phyloP scores from a whole-genome alignment of 2,113 vertebrate species.

The Bambusicola thoracicus region DNA sequence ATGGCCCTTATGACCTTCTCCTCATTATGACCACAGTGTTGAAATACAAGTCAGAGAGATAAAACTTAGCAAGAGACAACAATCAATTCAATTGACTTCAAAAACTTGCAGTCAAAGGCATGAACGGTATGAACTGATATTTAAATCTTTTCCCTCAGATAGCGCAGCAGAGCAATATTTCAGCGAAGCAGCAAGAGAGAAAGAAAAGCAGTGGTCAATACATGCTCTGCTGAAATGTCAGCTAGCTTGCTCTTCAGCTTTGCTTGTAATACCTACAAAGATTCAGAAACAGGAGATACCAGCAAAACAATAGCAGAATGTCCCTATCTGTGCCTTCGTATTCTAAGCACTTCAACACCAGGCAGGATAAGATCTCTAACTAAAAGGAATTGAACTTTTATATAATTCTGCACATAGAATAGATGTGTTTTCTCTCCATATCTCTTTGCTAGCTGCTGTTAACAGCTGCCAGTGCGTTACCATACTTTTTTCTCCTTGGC shows the following conservation, averaged over 20 bases:
- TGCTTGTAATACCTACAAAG: neutral
- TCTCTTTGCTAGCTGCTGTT: constrained; percentile 43
- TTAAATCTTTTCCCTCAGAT: constrained; percentile 34
- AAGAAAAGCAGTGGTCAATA: constrained; percentile 13
- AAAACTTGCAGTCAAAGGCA: neutral
- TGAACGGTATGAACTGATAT: neutral
- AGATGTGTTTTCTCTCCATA: constrained; percentile 8
- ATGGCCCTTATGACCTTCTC: constrained; percentile 35
- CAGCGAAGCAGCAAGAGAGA: neutral
- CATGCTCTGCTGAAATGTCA: neutral
- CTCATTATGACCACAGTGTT: constrained; percentile 21
- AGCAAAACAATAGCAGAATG: neutral
- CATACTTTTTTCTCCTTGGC: constrained; percentile 59
- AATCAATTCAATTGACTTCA: constrained; percentile 27
- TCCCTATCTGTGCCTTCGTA: neutral
- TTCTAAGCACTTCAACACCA: neutral
- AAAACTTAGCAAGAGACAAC: constrained; percentile 33
- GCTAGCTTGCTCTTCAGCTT: neutral
- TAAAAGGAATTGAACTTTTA: neutral
- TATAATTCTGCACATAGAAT: constrained; percentile 21
- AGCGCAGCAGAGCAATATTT: neutral
- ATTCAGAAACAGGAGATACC: neutral
- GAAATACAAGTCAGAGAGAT: constrained; percentile 47
- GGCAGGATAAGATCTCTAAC: neutral
- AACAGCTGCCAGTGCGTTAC: constrained; percentile 57